phyloP scores from a whole-genome alignment of 1,140 invertebrate genomes.

The Orussus abietinus region DNA sequence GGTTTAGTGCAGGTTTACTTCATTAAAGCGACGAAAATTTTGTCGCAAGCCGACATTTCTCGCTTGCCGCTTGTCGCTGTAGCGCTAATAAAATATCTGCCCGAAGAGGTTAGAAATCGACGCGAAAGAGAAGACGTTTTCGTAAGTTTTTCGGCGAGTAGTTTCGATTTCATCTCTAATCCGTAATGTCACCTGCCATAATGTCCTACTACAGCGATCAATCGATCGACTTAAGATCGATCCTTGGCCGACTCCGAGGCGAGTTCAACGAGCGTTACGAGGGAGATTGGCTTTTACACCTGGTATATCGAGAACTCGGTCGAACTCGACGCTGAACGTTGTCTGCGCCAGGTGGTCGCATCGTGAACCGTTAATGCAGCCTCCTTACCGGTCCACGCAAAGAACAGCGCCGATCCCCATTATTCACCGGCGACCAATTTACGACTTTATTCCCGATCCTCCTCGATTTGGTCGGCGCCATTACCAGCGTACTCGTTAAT shows the following conservation, averaged over 20 bases:
- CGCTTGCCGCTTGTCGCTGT: too few species aligned
- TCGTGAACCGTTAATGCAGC: slow-evolving; percentile 28
- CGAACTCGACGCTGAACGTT: slow-evolving; percentile 27
- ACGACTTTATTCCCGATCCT: slow-evolving; percentile 11
- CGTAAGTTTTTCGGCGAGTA: slow-evolving; percentile 6
- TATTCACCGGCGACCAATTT: slow-evolving; percentile 21
- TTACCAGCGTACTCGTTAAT: too few species aligned
- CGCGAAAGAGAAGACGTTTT: slow-evolving; percentile 2
- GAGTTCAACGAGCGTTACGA: slow-evolving; percentile 8
- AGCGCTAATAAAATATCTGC: too few species aligned
- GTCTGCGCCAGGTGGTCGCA: slow-evolving; percentile 22
- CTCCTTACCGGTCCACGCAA: slow-evolving; percentile 19
- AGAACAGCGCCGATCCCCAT: slow-evolving; percentile 15
- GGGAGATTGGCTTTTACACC: slow-evolving; percentile 25
- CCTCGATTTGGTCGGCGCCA: background rate
- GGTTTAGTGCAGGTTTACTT: too few species aligned
- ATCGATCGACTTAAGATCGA: background rate
- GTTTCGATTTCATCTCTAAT: background rate
- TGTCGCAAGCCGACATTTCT: too few species aligned
- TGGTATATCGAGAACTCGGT: slow-evolving; percentile 31
- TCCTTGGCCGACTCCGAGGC: slow-evolving; percentile 2
- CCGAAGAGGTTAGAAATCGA: too few species aligned
- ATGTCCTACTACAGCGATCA: slow-evolving; percentile 2
- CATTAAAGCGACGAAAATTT: too few species aligned
- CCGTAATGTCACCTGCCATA: background rate